Percentiles rank a stretch among this genome's conserved stretches.
phyloP scores from a whole-genome alignment of 2,113 vertebrate genomes.

The Brachionichthys hirsutus region DNA sequence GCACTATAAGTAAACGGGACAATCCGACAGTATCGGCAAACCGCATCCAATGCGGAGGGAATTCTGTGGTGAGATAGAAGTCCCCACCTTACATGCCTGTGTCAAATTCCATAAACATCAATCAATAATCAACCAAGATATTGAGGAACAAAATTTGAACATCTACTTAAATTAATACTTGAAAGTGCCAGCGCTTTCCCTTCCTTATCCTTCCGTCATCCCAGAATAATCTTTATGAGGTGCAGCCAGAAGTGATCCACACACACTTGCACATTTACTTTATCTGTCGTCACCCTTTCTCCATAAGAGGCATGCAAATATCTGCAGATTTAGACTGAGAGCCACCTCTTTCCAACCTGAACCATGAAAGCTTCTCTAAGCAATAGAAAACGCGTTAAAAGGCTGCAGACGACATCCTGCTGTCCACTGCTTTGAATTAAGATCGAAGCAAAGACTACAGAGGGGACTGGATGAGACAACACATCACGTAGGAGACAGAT shows the following conservation, averaged over 20 bases:
- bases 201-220: neutral
- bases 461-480: constrained; percentile 58
- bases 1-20: too few relatives aligned
- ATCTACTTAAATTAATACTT: too few relatives aligned
- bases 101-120: too few relatives aligned
- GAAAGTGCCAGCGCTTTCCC: neutral
- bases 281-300: neutral
- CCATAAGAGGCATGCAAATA: neutral
- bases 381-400: too few relatives aligned
- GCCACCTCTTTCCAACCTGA: neutral
- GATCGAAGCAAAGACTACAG: constrained; percentile 49
- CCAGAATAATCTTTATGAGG: neutral
- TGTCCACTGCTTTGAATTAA: constrained; percentile 29
- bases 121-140: too few relatives aligned
- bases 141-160: too few relatives aligned
- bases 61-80: too few relatives aligned
- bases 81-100: too few relatives aligned
- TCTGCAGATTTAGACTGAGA: neutral
- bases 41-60: too few relatives aligned
- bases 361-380: too few relatives aligned
- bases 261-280: neutral
- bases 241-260: neutral
- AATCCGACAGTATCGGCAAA: too few relatives aligned
- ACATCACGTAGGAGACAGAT: constrained; percentile 32
- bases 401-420: too few relatives aligned